Evolutionary conservation across 2,888 invertebrate species (phyloP).

Genomic region (Dione juno): DNA sequence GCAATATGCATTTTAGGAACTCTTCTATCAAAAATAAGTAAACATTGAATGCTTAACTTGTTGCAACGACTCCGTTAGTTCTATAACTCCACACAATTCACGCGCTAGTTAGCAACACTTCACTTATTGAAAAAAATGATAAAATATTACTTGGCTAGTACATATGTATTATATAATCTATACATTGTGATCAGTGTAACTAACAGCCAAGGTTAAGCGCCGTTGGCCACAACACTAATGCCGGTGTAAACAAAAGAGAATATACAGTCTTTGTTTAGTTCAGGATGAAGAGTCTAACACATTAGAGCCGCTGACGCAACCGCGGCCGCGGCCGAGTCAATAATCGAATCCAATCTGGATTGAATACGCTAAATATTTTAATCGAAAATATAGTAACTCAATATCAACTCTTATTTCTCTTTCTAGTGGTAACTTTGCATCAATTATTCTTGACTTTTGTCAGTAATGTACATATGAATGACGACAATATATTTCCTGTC

Average conservation of each 20-base stretch:
- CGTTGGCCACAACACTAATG: conserved; percentile 42
- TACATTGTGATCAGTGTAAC: conserved; percentile 16
- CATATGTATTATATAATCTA: conserved; percentile 6
- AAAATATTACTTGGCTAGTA: not conserved
- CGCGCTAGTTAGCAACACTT: not conserved
- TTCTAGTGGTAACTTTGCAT: too few relatives aligned
- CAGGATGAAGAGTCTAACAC: conserved; percentile 63
- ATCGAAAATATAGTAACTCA: not conserved
- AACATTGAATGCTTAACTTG: not conserved
- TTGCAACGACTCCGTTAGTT: not conserved
- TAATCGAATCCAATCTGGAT: conserved; percentile 4
- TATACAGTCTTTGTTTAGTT: conserved; percentile 63
- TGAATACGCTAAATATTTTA: not conserved
- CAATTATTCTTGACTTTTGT: too few relatives aligned
- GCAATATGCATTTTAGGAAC: not conserved
- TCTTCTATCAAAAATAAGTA: not conserved
- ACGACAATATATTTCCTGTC: too few relatives aligned
- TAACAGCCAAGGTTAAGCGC: conserved; percentile 30
- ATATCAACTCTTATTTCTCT: too few relatives aligned
- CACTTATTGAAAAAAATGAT: not conserved
- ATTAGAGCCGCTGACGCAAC: conserved; percentile 56
- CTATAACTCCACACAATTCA: not conserved
- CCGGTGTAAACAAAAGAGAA: conserved; percentile 40
- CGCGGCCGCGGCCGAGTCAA: conserved; percentile 28
- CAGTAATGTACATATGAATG: too few relatives aligned